Evolutionary conservation across 92 coral and sea anemone species (phyloP), one percentile per base, ranked within the genome.

Genomic region (Parazoanthus atlanticus): DNA sequence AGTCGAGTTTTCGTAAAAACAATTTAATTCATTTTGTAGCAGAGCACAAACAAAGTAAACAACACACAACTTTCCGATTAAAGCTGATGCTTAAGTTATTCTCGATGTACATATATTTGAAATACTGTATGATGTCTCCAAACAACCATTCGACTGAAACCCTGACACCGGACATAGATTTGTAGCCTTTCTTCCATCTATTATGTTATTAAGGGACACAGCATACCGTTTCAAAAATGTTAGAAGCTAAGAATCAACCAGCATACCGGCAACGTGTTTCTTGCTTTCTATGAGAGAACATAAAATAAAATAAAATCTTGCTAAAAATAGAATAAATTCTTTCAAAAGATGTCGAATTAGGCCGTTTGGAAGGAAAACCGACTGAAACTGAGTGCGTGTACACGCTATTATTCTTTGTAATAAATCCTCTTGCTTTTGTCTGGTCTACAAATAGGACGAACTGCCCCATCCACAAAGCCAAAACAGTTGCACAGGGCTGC

Each of bases 11-110:
- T 40, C 46, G 40, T 74, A 74, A 8, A 29, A 34, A 21, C 78
- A 74, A 32, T 40, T 74, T 74, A 74, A 74, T 32, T 46, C 47
- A 21, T 74, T 74, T 74, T 31, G 41, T 11, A 74, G 25, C 40
- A 74, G 78, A 15, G 78, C 78, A 34, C 43, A 29, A 19, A 74
- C 78, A 30, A 74, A n/a, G n/a, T n/a, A n/a, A n/a, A n/a, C n/a
- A n/a, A n/a, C 78, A 74, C 29, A 74, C 15, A 32, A 74, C 43
- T 74, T 74, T 74, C 78, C 78, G 25, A 74, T 32, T n/a, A n/a
- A n/a, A n/a, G 21, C 7, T 16, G 26, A 12, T 74, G 41, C 29
- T 29, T 1, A 74, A 25, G 78, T 74, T 74, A 0, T 74, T 74
- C 26, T 74, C 29, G 21, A 74, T 28, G 21, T 74, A 40, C 41